phyloP scores from a whole-genome alignment of 2,797 vertebrate species.

The Melanotaenia maccullochi region DNA sequence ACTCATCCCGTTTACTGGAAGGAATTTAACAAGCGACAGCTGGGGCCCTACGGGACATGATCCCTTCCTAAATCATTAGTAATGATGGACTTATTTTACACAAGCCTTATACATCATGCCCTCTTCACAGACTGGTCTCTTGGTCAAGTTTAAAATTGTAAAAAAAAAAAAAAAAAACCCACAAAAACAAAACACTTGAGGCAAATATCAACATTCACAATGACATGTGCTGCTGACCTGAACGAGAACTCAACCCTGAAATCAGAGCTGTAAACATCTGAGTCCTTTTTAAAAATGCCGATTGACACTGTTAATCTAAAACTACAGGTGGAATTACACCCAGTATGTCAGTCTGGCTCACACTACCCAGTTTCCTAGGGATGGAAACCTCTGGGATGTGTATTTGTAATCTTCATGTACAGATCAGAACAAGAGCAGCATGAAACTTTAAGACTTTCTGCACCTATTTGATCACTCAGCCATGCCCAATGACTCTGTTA shows the following conservation, averaged over 20 bases:
- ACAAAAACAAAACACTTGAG: background rate
- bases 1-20: conserved; percentile 73
- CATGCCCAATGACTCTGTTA: background rate
- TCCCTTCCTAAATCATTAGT: conserved; percentile 75
- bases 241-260: conserved; percentile 23
- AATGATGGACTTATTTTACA: conserved; percentile 49
- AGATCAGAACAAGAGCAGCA: background rate
- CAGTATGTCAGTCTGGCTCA: conserved; percentile 38
- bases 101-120: conserved; percentile 27
- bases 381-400: conserved; percentile 50
- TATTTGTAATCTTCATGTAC: background rate
- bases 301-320: conserved; percentile 5
- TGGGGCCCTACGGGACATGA: conserved; percentile 57
- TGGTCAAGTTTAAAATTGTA: conserved; percentile 10
- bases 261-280: background rate
- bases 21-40: conserved; percentile 81
- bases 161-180: background rate
- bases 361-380: conserved; percentile 41
- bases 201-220: background rate
- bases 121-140: conserved; percentile 24
- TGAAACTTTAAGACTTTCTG: background rate
- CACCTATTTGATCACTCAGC: background rate
- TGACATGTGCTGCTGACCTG: conserved; percentile 7
- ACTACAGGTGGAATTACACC: conserved; percentile 30
- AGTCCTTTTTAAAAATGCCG: background rate